These are phyloP conservation scores for Athalia circularis DNA, from an alignment of 2,888 invertebrate species.

Conservation along the genomic window DNA sequence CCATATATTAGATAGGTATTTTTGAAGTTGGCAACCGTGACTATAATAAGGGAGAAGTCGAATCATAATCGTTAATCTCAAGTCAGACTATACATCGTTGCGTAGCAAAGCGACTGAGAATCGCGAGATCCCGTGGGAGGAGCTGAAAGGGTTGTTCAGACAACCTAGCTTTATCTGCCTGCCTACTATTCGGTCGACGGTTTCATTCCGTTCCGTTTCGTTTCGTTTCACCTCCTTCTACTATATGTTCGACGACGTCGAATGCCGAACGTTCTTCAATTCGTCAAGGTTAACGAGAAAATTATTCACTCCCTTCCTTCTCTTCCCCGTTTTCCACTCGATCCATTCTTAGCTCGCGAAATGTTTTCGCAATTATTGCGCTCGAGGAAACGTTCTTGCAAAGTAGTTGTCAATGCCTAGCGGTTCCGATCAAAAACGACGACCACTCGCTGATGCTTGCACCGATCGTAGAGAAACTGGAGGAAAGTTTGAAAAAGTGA, in stretches of 20 bases:
- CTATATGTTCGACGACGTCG: not conserved
- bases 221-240: no score
- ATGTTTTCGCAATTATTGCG: conserved; percentile 18
- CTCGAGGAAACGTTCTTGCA: conserved; percentile 5
- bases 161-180: not conserved
- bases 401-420: not conserved
- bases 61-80: conserved; percentile 24
- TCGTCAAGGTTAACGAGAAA: conserved; percentile 34
- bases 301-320: not conserved
- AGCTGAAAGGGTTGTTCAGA: conserved; percentile 5
- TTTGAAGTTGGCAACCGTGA: conserved; percentile 13
- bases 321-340: not conserved
- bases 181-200: no score
- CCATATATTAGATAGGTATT: not conserved
- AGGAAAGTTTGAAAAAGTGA: conserved; percentile 14
- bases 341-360: not conserved
- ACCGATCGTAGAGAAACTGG: not conserved
- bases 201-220: no score
- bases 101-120: not conserved
- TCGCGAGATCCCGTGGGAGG: conserved; percentile 3
- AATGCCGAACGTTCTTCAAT: conserved; percentile 25
- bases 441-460: not conserved
- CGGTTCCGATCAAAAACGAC: not conserved
- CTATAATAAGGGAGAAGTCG: not conserved
- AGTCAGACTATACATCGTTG: conserved; percentile 2